A percentile compares a stretch with the other conserved stretches of the same genome.
Evolutionary conservation across 2,797 vertebrate genomes (phyloP).

Genomic region (Psittacula derbiana): DNA sequence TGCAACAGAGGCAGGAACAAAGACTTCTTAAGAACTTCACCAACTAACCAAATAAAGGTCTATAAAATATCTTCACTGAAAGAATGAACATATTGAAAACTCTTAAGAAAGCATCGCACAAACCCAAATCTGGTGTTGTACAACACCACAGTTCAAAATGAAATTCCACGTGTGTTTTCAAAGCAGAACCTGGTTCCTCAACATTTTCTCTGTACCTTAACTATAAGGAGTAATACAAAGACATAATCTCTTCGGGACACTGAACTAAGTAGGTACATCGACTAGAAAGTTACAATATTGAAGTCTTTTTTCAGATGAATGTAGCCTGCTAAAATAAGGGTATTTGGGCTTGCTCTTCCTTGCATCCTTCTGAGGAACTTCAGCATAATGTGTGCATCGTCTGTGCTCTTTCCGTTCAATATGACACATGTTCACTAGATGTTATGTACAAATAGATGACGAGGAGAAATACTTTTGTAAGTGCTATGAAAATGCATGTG

Average conservation of each 20-base stretch:
- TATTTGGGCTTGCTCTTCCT: background rate
- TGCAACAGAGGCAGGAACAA: background rate
- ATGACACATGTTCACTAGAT: fast-evolving
- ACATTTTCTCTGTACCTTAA: background rate
- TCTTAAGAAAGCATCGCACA: background rate
- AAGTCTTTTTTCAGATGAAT: background rate
- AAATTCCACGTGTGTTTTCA: background rate
- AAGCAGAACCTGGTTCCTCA: background rate
- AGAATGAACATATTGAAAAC: background rate
- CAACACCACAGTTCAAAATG: background rate
- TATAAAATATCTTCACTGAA: background rate
- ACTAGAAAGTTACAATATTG: background rate
- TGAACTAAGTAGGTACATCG: fast-evolving
- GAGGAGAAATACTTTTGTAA: background rate
- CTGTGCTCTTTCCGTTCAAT: background rate
- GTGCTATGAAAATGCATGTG: background rate
- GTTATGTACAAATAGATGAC: fast-evolving
- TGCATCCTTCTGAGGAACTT: background rate
- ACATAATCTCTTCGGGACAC: background rate
- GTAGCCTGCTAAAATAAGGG: background rate
- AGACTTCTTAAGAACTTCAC: slow-evolving; percentile 1
- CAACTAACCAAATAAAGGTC: background rate
- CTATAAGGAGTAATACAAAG: background rate
- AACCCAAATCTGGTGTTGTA: background rate
- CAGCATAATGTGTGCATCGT: fast-evolving